Evolutionary conservation across 2,888 invertebrate genomes (phyloP).

Genomic region (Himalopsyche tibetana): DNA sequence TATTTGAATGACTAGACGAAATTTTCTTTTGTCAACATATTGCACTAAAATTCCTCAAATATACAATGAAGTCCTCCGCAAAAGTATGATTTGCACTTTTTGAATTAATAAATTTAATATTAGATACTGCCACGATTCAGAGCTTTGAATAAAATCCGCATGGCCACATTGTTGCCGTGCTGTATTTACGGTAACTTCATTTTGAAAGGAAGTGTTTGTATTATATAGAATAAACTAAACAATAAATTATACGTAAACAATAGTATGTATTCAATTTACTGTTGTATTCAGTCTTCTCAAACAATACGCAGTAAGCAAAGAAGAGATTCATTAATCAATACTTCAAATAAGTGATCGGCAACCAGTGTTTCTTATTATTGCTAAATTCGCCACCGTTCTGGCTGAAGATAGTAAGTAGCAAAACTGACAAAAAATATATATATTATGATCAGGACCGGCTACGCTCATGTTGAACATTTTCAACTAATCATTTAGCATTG

Average conservation of each 20-base stretch:
- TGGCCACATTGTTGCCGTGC: no score
- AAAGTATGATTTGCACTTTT: slow-evolving; percentile 29
- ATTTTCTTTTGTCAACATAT: slow-evolving; percentile 7
- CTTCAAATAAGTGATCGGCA: not conserved
- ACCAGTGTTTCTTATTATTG: no score
- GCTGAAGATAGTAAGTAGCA: no score
- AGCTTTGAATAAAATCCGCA: no score
- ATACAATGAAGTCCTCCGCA: not conserved
- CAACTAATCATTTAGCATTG: no score
- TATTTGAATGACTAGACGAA: not conserved
- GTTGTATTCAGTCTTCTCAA: not conserved
- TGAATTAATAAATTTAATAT: not conserved
- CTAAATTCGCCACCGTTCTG: no score
- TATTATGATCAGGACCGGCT: no score
- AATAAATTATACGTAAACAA: not conserved
- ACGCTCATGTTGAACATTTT: no score
- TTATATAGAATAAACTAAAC: not conserved
- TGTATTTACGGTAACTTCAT: no score
- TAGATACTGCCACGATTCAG: no score
- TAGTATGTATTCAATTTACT: not conserved
- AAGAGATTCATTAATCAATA: not conserved
- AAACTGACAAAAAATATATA: no score
- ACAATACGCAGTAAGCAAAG: not conserved
- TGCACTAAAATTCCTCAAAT: not conserved
- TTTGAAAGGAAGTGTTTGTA: slow-evolving; percentile 6